Conservation (phyloP, 92 coral and sea anemone genomes). For the Parazoanthus atlanticus region DNA sequence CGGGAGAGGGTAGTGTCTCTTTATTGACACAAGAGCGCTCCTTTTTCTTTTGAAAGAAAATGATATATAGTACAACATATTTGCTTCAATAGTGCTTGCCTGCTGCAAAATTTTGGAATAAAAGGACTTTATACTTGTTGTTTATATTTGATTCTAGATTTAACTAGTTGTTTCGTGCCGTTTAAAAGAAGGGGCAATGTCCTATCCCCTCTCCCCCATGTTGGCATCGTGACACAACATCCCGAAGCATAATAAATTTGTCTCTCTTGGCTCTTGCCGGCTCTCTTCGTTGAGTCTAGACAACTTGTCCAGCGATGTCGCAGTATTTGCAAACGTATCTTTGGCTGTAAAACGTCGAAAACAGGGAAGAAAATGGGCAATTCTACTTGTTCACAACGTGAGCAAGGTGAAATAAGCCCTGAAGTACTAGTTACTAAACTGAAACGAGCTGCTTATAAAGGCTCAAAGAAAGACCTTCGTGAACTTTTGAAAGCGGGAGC, state of each 20-base stretch:
- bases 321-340: conserved; percentile 53
- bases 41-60: not conserved
- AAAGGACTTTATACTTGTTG: not conserved
- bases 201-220: conserved; percentile 31
- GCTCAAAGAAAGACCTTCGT: conserved; percentile 94
- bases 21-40: not conserved
- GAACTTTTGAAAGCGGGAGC: conserved; percentile 97
- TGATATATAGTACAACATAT: too few species aligned
- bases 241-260: conserved; percentile 57
- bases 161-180: not conserved
- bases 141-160: not conserved
- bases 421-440: conserved; percentile 91
- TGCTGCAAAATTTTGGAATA: not conserved
- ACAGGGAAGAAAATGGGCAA: conserved; percentile 93
- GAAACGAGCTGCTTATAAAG: conserved; percentile 97
- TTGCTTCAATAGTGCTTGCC: not conserved
- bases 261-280: conserved; percentile 1
- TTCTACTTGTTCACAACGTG: conserved; percentile 93
- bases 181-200: not conserved
- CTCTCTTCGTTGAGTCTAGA: conserved; percentile 49
- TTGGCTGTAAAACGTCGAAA: conserved; percentile 69
- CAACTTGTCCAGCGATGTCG: conserved; percentile 78
- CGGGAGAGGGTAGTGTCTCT: conserved; percentile 52
- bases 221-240: conserved; percentile 58
- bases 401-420: conserved; percentile 92